Evolutionary conservation across 1,140 invertebrate species (phyloP).

Genomic region (Cyclina sinensis): DNA sequence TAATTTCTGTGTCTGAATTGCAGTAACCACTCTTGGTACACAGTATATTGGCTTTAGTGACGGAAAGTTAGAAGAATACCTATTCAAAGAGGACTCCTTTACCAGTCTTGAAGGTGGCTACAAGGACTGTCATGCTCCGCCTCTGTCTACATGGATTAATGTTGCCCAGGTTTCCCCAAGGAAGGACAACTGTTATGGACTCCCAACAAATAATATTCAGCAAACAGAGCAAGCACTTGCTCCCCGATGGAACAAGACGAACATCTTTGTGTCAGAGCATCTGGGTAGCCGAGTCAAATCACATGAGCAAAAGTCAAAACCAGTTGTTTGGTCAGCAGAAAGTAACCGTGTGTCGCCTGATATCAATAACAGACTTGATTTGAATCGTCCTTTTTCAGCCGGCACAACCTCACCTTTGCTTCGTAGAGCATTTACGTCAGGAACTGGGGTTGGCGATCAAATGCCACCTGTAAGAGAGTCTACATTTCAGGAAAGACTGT

Average conservation of each 20-base stretch:
- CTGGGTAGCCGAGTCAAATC: neutral
- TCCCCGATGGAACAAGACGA: neutral
- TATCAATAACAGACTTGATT: neutral
- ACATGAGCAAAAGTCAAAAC: neutral
- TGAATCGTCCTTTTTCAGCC: neutral
- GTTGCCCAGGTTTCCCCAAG: neutral
- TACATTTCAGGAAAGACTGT: neutral
- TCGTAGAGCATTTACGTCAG: neutral
- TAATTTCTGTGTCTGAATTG: neutral
- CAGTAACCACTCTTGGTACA: neutral
- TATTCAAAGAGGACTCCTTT: conserved; percentile 21
- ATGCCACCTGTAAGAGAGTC: neutral
- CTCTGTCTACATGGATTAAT: neutral
- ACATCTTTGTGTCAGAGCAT: neutral
- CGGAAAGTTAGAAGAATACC: conserved; percentile 2
- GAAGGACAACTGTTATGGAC: neutral
- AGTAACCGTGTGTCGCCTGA: neutral
- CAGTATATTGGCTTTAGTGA: neutral
- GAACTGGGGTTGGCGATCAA: neutral
- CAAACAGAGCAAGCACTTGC: neutral
- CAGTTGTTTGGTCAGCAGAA: neutral
- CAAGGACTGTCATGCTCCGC: neutral
- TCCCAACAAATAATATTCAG: neutral
- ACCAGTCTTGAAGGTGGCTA: neutral
- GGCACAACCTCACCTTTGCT: neutral